Conservation (phyloP, 2,797 vertebrate genomes). For the Psittacula derbiana region DNA sequence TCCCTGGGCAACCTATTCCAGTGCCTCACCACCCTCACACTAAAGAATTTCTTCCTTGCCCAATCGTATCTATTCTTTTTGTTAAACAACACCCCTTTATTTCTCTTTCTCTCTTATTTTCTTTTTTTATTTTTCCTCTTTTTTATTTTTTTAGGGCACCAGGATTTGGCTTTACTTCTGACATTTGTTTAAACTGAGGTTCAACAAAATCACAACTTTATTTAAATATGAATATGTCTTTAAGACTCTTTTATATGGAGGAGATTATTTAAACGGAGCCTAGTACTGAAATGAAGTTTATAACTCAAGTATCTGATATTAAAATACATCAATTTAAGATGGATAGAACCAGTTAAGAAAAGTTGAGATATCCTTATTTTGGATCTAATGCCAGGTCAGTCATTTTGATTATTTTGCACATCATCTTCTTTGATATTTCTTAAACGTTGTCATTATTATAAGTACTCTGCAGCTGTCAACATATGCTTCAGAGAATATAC, state of each 20-base stretch:
- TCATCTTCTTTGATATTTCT: neutral
- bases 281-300: neutral
- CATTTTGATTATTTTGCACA: neutral
- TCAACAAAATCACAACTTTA: neutral
- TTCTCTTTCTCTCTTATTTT: neutral
- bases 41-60: too few relatives aligned
- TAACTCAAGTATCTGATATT: neutral
- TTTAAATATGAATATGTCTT: neutral
- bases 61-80: neutral
- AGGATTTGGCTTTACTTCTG: neutral
- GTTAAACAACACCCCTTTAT: fast-evolving
- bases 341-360: neutral
- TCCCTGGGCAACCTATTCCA: too few relatives aligned
- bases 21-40: too few relatives aligned
- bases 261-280: neutral
- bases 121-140: fast-evolving
- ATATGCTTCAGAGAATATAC: neutral
- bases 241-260: neutral
- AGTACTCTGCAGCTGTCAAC: neutral
- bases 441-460: neutral
- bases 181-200: neutral
- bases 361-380: neutral
- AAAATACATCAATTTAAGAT: neutral
- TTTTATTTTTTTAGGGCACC: neutral
- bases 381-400: neutral